Base-by-base conservation (phyloP, 2,797 vertebrate species). In the Gobionotothen gibberifrons region DNA sequence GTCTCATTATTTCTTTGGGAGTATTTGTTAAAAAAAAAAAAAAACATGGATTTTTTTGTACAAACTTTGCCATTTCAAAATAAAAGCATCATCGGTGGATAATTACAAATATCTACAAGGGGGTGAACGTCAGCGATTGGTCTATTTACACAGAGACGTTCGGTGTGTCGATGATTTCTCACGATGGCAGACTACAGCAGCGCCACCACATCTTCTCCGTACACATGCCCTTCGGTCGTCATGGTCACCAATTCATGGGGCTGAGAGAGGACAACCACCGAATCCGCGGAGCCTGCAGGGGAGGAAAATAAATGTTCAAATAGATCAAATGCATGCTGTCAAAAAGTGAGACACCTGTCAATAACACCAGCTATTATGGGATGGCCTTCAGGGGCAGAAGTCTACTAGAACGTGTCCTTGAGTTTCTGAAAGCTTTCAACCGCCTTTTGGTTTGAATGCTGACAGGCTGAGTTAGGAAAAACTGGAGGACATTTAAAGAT, bases 231-330 rank as follows among this genome's bases (percentile, higher is more conserved):
- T 17, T 91, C 92, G 0, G 91, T 89, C 47, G 95, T 92, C 94
- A 96, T 95, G 84, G 94, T 89, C 79, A 96, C 94, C 87, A 96
- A 55, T 22, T 96, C 93, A 61, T 93, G 94, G n/a, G 94, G 90
- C 67, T 90, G 92, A 19, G 95, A 87, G 53, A 95, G 94, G 72
- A 94, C 93, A 2, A 94, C 93, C 80, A 95, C 94, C 0, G 94
- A 93, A 77, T 94, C 95, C 55, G 92, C 71, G 9, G 95, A 84
- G 69, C 91, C 93, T 95, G 66, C 21, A 43, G 40, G 3, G 63
- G 72, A 14, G 55, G 6, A 52, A 79, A 40, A 43, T 49, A 29
- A 5, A 13, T 32, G 49, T 60, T 72, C 36, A 72, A 26, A 59
- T 21, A 68, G 4, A 10, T 56, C 29, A 6, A n/a, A 21, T 48